Evolutionary conservation across 2,888 invertebrate species (phyloP), one percentile per base, ranked within the genome.

Genomic region (Argynnis bischoffii): DNA sequence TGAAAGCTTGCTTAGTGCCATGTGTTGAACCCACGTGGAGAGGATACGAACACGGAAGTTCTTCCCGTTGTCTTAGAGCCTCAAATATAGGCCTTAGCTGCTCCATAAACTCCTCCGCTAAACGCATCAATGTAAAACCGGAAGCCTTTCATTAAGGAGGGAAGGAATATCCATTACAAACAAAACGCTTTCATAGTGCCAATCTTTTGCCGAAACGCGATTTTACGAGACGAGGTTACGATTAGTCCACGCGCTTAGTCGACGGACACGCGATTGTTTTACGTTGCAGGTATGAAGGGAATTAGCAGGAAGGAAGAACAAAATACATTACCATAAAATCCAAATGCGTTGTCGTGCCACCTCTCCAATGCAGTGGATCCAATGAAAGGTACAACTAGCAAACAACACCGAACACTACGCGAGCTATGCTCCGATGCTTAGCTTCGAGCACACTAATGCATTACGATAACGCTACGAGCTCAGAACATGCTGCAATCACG

Each of bases 21-120:
- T 94, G 90, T 90, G 94, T 92, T 85, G 94, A 90, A 88, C 95
- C 95, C 95, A 97, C 96, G 94, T 97, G 97, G 91, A 97, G 95
- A 84, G 97, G 97, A 93, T 97, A 97, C 85, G 97, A 97, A 93
- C 97, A 97, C 87, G 97, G 97, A 82, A 97, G 95, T 93, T 97
- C 97, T 93, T 97, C 97, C 89, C 96, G 96, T 90, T 97, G 97
- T 88, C 98, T 95, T 89, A 98, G 95, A 93, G 96, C 96, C 94
- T 98, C 97, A 95, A 98, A 98, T 94, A 98, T 97, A 87, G 98
- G 98, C 96, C 96, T 97, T 95, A 98, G 95, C 94, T 98, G 97
- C 94, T 95, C 97, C 96, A 98, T 95, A 94, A 98, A 97, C 95
- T 97, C 97, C 94, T 97, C 97, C 93, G 97, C 98, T 98, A 94